Evolutionary conservation across 2,113 vertebrate species (phyloP), one percentile per base, ranked within the genome.

Genomic region (Trematocara marginatum): DNA sequence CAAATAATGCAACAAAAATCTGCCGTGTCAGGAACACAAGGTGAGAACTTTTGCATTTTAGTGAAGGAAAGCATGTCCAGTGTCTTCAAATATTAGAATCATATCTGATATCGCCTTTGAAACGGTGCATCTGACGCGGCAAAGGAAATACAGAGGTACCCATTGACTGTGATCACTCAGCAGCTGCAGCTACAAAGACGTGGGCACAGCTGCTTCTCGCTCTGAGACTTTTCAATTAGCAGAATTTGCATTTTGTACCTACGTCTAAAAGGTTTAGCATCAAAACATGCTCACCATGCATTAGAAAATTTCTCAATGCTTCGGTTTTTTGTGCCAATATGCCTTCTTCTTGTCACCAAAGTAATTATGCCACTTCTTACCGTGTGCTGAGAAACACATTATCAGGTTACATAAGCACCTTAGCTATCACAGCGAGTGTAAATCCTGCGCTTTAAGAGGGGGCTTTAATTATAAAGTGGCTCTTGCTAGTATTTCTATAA

Each of bases 211-310:
- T 34, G 15, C 35, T 74, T 26, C 35, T 16, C 16, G 82, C 78
- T 81, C 52, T 42, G 56, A 40, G 15, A 42, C 52, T 15, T 54
- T 49, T 61, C 31, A 81, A 13, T 83, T 76, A 78, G 69, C 6
- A 10, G 34, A 53, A 85, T 92, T 90, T 78, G 64, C 84, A 86
- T 89, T 89, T 81, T 81, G 78, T 31, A 71, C 52, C 69, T 26
- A 49, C 47, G 52, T 79, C 74, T 84, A 59, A 88, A 76, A 86
- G 35, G 52, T 85, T 83, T 79, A 74, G 34, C 71, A 74, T 42
- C 18, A 6, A 56, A 16, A 49, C 4, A 12, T 3, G 8, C 12
- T 71, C 10, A 2, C 10, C 7, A 5, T 13, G 16, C 52, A 64
- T 12, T 18, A 12, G 8, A 12, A 64, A 26, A 40, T 35, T 16